Base-by-base conservation (phyloP, 2,113 vertebrate species). In the Mustela lutreola region DNA sequence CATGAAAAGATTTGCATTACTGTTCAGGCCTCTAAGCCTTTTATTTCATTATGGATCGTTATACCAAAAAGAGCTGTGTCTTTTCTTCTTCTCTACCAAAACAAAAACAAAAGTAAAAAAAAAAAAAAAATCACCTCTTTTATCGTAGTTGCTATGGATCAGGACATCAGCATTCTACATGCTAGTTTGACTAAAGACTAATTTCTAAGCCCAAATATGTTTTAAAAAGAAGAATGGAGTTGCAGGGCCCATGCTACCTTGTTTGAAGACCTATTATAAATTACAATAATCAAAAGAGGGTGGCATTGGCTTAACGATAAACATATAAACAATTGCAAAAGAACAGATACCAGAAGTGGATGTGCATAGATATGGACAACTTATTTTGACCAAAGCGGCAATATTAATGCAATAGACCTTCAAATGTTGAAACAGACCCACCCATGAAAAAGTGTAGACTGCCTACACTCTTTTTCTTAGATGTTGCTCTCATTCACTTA, bases 311-410 rank as follows among this genome's bases (percentile, higher is more conserved):
- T 36, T 36, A 33, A 79, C 28, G n/a, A 21, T 3, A 78, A 26
- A 62, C 31, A 39, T 24, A 42, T 15, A 84, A 12, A n/a, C 87
- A 71, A 45, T 28, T 2, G 19, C 3, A 63, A 81, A 87, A 85
- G 10, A 48, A 48, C 0, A 89, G 22, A 53, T 28, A 11, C 9
- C 39, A 73, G 63, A 65, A 21, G 24, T 39, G 71, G 36, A 56
- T 15, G 12, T 2, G 39, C 9, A 24, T 1, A 5, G 22, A 33
- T 1, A 12, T 14, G 8, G 39, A 56, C n/a, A 4, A 21, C 0
- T 89, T 83, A 50, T n/a, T 89, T 71, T 85, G 39, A 48, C 12
- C 16, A 75, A 11, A 1, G 56, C 26, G 15, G 7, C n/a, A 14
- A 53, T 2, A 56, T 9, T 42, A 86, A 19, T 62, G 7, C 8